A percentile compares a stretch with the other conserved stretches of the same genome.
These are phyloP conservation scores for Tethya wilhelma DNA, from an alignment of 37 sponge, comb jelly and placozoan species.

Conservation along the genomic window DNA sequence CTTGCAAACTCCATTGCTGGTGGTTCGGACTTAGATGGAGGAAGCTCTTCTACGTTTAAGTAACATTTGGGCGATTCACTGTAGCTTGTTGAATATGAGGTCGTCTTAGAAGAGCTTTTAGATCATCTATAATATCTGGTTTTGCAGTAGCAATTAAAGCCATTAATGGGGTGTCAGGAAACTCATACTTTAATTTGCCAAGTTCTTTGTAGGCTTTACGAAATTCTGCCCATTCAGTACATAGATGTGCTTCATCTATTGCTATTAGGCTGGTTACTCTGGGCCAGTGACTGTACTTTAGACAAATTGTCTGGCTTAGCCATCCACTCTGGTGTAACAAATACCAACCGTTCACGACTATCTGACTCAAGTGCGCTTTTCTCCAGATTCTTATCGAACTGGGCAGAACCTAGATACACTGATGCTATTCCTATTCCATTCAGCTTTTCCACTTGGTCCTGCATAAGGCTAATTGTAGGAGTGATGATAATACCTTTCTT, in stretches of 20 bases:
- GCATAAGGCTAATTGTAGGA: slow-evolving; percentile 26
- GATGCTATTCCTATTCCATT: not conserved
- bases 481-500: slow-evolving; percentile 15
- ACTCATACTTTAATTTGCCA: not conserved
- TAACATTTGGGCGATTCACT: not conserved
- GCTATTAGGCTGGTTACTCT: too few species aligned
- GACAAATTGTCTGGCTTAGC: too few species aligned
- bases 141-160: too few species aligned
- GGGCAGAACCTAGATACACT: slow-evolving; percentile 6
- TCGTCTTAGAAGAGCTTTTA: not conserved
- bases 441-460: not conserved
- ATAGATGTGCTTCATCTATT: slow-evolving; percentile 23
- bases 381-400: not conserved
- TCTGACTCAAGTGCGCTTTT: not conserved
- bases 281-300: too few species aligned
- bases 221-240: not conserved
- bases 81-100: not conserved
- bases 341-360: not conserved
- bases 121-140: not conserved
- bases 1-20: too few species aligned
- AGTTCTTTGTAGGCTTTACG: not conserved
- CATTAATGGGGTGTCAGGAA: slow-evolving; percentile 1
- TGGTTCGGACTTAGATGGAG: too few species aligned
- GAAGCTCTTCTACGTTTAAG: too few species aligned
- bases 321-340: too few species aligned